phyloP scores from a whole-genome alignment of 2,888 invertebrate species.

The Apodemia mormo region DNA sequence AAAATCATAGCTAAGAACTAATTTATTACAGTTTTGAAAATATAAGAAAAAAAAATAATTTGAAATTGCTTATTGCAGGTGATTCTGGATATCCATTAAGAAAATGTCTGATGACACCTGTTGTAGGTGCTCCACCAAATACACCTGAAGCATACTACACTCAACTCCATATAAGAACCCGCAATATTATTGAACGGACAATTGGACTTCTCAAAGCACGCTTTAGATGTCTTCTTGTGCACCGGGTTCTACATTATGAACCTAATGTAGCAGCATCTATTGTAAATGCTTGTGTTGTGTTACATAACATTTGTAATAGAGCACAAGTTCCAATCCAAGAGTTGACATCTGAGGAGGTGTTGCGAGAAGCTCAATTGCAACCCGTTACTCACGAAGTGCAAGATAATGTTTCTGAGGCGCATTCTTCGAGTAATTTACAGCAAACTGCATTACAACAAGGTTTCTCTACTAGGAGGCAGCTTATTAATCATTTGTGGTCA shows the following conservation, averaged over 20 bases:
- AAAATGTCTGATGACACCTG: constrained; percentile 25
- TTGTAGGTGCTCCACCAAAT: constrained; percentile 18
- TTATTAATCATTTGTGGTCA: background rate
- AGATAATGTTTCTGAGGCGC: background rate
- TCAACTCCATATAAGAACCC: constrained; percentile 18
- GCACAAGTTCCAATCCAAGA: constrained; percentile 13
- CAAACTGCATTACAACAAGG: background rate
- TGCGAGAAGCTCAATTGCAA: background rate
- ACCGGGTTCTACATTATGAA: constrained; percentile 27
- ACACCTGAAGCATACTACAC: constrained; percentile 25
- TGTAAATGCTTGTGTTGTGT: constrained; percentile 30
- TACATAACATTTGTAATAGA: constrained; percentile 31
- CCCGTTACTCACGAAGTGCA: background rate
- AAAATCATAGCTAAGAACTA: background rate
- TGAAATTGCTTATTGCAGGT: constrained; percentile 18
- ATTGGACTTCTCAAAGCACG: constrained; percentile 33
- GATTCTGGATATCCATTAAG: constrained; percentile 27
- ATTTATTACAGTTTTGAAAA: background rate
- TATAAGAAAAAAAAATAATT: background rate
- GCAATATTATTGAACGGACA: constrained; percentile 28
- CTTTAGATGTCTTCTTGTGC: constrained; percentile 32
- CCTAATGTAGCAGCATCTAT: constrained; percentile 31
- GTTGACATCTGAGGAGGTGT: constrained; percentile 13
- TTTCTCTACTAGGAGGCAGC: background rate
- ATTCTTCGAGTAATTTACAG: background rate